A percentile compares a stretch with the other conserved stretches of the same genome.
These are phyloP conservation scores for Riparia riparia DNA, from an alignment of 2,113 vertebrate species.

Conservation along the genomic window DNA sequence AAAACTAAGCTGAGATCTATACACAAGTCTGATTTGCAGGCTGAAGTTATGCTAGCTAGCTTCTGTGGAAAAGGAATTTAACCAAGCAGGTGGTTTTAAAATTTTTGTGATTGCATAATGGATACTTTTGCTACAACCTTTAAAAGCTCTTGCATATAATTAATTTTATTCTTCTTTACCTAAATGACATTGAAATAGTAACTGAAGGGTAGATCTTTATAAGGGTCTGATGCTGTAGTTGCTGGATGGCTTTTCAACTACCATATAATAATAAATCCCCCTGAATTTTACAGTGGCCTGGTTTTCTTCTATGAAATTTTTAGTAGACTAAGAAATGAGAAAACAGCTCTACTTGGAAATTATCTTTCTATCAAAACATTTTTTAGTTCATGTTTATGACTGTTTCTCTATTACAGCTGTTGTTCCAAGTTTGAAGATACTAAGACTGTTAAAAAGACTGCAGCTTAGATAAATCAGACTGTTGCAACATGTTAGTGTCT, in stretches of 20 bases:
- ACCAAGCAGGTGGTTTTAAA: slow-evolving; percentile 12
- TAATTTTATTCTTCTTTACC: background rate
- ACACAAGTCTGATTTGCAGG: background rate
- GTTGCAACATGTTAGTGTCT: background rate
- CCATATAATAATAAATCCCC: background rate
- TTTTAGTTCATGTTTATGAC: background rate
- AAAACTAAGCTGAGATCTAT: background rate
- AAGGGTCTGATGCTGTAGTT: background rate
- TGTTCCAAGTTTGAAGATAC: background rate
- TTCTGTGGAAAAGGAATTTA: slow-evolving; percentile 20
- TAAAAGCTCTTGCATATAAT: slow-evolving; percentile 23
- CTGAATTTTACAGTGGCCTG: background rate
- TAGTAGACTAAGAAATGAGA: background rate
- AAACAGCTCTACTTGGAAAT: background rate
- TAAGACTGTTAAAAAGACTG: background rate
- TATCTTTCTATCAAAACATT: background rate
- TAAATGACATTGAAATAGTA: slow-evolving; percentile 30
- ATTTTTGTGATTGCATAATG: background rate
- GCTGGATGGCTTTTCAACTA: background rate
- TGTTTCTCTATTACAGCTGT: background rate
- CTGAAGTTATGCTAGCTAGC: background rate
- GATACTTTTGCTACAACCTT: background rate
- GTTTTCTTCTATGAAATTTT: background rate
- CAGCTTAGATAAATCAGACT: background rate
- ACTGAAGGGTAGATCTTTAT: background rate